Conservation (phyloP, 2,888 invertebrate species). For the Eristalinus aeneus region DNA sequence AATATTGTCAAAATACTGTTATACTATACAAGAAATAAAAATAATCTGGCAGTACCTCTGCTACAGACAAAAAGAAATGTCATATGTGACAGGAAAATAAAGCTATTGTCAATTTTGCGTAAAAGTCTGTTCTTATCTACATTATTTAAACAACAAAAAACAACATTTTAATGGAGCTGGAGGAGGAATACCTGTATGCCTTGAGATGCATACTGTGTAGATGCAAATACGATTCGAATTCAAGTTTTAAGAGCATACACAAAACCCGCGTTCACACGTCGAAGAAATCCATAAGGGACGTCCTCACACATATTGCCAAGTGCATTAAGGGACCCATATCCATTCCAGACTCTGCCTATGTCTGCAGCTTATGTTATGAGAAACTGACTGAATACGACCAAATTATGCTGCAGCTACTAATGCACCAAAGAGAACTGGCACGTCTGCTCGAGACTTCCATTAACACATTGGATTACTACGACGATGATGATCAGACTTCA, state of each 20-base stretch:
- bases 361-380: conserved; percentile 75
- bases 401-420: conserved; percentile 77
- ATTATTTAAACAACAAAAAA: neutral
- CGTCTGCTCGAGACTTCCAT: conserved; percentile 74
- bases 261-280: conserved; percentile 75
- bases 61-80: no score
- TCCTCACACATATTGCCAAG: conserved; percentile 76
- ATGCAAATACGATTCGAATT: conserved; percentile 59
- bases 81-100: neutral
- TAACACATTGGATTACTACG: conserved; percentile 56
- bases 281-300: conserved; percentile 75
- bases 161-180: neutral
- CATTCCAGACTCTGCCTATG: conserved; percentile 72
- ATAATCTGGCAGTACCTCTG: no score
- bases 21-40: no score
- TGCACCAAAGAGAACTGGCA: conserved; percentile 75
- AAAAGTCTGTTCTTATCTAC: neutral
- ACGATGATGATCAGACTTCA: conserved; percentile 29
- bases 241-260: conserved; percentile 73
- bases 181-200: neutral
- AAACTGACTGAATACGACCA: conserved; percentile 76
- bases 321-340: conserved; percentile 75
- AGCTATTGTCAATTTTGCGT: neutral
- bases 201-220: conserved; percentile 39
- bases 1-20: no score